Base-by-base conservation (phyloP, 2,797 vertebrate species). In the Strix occidentalis region DNA sequence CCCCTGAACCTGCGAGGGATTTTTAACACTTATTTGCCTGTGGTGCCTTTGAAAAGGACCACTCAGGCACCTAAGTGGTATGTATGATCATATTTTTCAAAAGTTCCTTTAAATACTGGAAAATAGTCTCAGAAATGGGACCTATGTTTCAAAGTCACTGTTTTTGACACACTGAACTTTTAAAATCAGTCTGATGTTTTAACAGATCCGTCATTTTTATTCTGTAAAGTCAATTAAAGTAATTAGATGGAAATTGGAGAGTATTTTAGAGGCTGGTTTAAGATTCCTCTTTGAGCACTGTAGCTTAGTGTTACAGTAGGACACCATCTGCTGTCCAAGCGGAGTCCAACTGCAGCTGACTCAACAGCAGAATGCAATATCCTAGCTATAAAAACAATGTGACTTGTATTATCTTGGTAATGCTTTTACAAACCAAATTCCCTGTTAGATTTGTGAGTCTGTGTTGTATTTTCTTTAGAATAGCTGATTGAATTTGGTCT, bases 271-370 rank as follows among this genome's bases (percentile, higher is more conserved):
- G 57, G 65, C 77, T 80, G 61, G 48, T 96, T 91, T 92, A 96
- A 93, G 61, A 77, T 81, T 87, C 65, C 50, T 93, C 28, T 68
- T 31, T 19, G 60, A 66, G 46, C 51, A 26, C 15, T 2, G 66
- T 16, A 75, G 61, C n/a, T 82, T 82, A 90, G 70, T 45, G 78
- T 97, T 96, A 96, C 94, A 65, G 95, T 94, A 97, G 94, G 94
- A 96, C 94, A 96, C 96, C 97, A 96, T 97, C 96, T 97, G 96
- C 94, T 97, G 96, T 96, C 82, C 95, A 96, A 95, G 72, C 5
- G 9, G 79, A 45, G 92, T 92, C 93, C 1, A 5, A 58, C 95
- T 86, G 68, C 65, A 11, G 0, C 68, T 61, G 77, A 31, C 61
- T 96, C 71, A 19, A 25, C 72, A 84, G 65, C 35, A 66, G 37